These are phyloP conservation scores for Craseonycteris thonglongyai DNA, from an alignment of 2,113 vertebrate species.

Conservation along the genomic window DNA sequence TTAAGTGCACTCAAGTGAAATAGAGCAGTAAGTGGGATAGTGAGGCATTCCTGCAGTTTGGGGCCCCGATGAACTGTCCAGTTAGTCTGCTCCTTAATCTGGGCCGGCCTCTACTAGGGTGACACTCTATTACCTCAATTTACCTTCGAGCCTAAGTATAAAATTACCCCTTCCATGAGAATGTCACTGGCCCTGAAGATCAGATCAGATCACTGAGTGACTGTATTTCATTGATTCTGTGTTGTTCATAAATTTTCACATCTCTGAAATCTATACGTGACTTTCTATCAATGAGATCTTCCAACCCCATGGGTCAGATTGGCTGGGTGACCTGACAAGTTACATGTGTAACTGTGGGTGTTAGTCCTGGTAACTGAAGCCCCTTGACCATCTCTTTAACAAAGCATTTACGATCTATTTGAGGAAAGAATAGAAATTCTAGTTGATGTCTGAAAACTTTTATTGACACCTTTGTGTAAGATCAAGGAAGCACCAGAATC, in stretches of 20 bases:
- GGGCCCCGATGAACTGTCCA: background rate
- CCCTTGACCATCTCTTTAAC: background rate
- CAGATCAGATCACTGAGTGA: background rate
- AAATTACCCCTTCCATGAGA: background rate
- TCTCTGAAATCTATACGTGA: background rate
- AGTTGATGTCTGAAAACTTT: background rate
- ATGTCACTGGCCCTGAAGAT: background rate
- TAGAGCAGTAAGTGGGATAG: background rate
- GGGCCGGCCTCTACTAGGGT: background rate
- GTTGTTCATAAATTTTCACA: background rate
- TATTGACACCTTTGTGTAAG: background rate
- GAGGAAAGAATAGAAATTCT: background rate
- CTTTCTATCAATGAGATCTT: background rate
- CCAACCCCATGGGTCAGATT: background rate
- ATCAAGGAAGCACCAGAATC: background rate
- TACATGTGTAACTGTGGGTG: fast-evolving
- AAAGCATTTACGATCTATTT: background rate
- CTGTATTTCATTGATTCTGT: background rate
- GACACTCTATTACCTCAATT: background rate
- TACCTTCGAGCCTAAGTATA: background rate
- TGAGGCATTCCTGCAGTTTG: too few relatives aligned
- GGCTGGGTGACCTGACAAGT: background rate
- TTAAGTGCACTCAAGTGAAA: background rate
- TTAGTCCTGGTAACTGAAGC: background rate
- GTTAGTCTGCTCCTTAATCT: background rate